Base-by-base conservation (phyloP, 2,797 vertebrate species). In the Eutrigla gurnardus region DNA sequence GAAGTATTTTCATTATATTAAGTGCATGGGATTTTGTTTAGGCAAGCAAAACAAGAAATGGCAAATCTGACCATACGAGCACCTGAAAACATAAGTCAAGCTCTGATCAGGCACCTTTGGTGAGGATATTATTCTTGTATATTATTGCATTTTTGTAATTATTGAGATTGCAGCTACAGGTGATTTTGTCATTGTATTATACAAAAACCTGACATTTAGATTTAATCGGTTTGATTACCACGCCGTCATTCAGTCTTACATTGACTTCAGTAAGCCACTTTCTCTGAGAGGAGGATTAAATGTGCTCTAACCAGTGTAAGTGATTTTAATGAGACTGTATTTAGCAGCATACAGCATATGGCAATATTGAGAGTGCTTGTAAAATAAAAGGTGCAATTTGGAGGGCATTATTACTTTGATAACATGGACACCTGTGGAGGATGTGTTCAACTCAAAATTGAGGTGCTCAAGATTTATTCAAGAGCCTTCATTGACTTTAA, bases 1-100 rank as follows among this genome's bases (percentile, higher is more conserved):
- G 58, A 60, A 82, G 85, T 83, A 84, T 80, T 89, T 86, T 91
- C 80, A 94, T 94, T 90, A 90, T 63, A 68, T 75, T 86, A 86
- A 93, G 91, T 92, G 87, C 72, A 69, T 54, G 70, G 76, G 61
- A 85, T 90, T 91, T 86, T 86, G 90, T 89, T 82, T 83, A 78
- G 60, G 66, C 50, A 73, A 79, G 82, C 78, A 82, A 70, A 77
- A 72, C 53, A 55, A 58, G 47, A 73, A 82, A 76, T 62, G 61
- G 45, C 46, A 67, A 75, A 65, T 78, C 58, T 83, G 43, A 49
- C 47, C 43, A n/a, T 55, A 68, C 58, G 40, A 67, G 53, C 46
- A 70, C 84, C 61, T 66, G 64, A 71, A 78, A 67, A 64, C 36
- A 75, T 73, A 75, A 76, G 63, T 54, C 53, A 46, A 54, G 32